A percentile compares a stretch with the other conserved stretches of the same genome.
phyloP scores from a whole-genome alignment of 2,888 invertebrate species.

The Panorpa germanica region DNA sequence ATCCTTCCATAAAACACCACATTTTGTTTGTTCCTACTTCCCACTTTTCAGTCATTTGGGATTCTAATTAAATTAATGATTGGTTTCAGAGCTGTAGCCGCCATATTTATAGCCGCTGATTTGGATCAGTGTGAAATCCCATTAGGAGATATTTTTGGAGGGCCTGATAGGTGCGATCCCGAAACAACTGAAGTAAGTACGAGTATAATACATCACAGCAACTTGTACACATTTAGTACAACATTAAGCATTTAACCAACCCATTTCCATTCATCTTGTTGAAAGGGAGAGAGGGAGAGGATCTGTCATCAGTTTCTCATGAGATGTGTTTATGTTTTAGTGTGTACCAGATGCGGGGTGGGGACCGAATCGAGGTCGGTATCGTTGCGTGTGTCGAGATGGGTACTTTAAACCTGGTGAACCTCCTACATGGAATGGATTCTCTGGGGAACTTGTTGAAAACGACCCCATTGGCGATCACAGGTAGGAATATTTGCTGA shows the following conservation, averaged over 20 bases:
- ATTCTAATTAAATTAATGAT: slow-evolving; percentile 5
- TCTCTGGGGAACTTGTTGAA: slow-evolving; percentile 30
- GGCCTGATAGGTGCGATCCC: slow-evolving; percentile 35
- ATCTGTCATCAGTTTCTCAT: no score
- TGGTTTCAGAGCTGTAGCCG: slow-evolving; percentile 32
- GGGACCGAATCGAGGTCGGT: slow-evolving; percentile 25
- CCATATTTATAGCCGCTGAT: slow-evolving; percentile 35
- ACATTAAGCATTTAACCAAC: no score
- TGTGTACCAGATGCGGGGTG: slow-evolving; percentile 20
- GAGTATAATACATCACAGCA: no score
- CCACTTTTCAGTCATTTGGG: no score
- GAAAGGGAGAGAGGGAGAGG: no score
- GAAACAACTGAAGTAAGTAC: slow-evolving; percentile 27
- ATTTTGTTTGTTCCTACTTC: no score
- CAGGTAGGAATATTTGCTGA: no score
- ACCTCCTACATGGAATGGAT: slow-evolving; percentile 27
- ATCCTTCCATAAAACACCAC: no score
- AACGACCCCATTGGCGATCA: no score
- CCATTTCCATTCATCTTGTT: no score
- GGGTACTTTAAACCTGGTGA: slow-evolving; percentile 37
- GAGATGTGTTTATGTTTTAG: no score
- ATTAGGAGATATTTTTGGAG: slow-evolving; percentile 46
- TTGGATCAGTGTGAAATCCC: slow-evolving; percentile 55
- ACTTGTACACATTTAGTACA: no score
- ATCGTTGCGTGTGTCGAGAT: slow-evolving; percentile 39